phyloP scores from a whole-genome alignment of 2,797 vertebrate genomes.

The Chaenodraco wilsoni region DNA sequence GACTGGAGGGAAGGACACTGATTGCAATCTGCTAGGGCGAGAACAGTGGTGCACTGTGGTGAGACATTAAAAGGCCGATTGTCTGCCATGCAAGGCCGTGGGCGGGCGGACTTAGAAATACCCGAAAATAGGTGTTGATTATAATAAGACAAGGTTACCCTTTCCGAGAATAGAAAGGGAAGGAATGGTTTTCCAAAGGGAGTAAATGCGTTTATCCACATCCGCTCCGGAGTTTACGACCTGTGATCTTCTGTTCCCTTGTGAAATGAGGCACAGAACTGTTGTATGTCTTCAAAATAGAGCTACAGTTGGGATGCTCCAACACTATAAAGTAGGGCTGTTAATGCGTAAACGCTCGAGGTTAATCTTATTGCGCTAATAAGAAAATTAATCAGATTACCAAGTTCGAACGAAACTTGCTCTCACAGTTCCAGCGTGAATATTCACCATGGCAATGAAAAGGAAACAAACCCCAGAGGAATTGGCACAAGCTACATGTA shows the following conservation, averaged over 20 bases:
- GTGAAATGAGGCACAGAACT: slow-evolving; percentile 24
- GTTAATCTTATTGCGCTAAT: too few relatives aligned
- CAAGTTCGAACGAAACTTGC: too few relatives aligned
- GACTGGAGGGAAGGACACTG: slow-evolving; percentile 81
- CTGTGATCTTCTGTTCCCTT: slow-evolving; percentile 44
- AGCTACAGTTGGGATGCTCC: slow-evolving; percentile 3
- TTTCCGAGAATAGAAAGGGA: slow-evolving; percentile 86
- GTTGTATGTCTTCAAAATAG: not conserved
- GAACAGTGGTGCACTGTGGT: slow-evolving; percentile 89
- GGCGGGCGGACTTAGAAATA: slow-evolving; percentile 84
- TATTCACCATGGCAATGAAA: too few relatives aligned
- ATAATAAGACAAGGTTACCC: slow-evolving; percentile 81
- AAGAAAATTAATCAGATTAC: too few relatives aligned
- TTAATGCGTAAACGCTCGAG: too few relatives aligned
- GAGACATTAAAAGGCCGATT: slow-evolving; percentile 87
- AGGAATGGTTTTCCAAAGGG: slow-evolving; percentile 70
- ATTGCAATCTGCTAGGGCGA: slow-evolving; percentile 88
- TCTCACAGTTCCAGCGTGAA: too few relatives aligned
- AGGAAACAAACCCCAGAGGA: too few relatives aligned
- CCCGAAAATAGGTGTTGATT: slow-evolving; percentile 87
- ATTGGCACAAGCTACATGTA: too few relatives aligned
- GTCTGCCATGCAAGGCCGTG: slow-evolving; percentile 77
- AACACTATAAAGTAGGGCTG: not conserved
- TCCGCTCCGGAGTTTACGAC: slow-evolving; percentile 51
- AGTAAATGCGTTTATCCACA: slow-evolving; percentile 55